A percentile compares a stretch with the other conserved stretches of the same genome.
Conservation (phyloP, 2,113 vertebrate species). For the Boleophthalmus pectinirostris region DNA sequence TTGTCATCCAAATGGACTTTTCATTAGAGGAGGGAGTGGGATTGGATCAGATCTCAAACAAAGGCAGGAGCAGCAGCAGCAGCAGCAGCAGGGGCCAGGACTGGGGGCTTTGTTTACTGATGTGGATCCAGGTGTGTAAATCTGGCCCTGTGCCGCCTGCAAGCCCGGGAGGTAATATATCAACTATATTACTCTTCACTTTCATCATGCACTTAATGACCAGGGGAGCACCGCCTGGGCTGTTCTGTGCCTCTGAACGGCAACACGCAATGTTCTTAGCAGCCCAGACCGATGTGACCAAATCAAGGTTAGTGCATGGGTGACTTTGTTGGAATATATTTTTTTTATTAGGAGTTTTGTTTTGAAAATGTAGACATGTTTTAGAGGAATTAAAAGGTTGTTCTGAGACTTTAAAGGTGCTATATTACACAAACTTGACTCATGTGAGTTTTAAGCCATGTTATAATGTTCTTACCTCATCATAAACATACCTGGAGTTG, state of each 20-base stretch:
- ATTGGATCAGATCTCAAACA: conserved; percentile 56
- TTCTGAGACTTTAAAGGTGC: too few species aligned
- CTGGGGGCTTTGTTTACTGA: conserved; percentile 49
- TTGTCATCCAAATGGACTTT: conserved; percentile 56
- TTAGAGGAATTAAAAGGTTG: too few species aligned
- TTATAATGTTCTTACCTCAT: too few species aligned
- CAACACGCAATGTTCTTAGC: neutral
- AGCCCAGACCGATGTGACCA: neutral
- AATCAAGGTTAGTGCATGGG: neutral
- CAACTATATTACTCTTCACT: conserved; percentile 6
- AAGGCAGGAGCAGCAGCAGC: conserved; percentile 37
- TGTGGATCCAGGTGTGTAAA: conserved; percentile 34
- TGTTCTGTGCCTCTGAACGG: neutral
- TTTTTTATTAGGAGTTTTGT: neutral
- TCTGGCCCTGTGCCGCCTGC: conserved; percentile 8
- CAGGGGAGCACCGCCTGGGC: neutral
- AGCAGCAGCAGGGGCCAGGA: conserved; percentile 18
- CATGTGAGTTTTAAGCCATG: too few species aligned
- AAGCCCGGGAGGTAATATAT: conserved; percentile 6
- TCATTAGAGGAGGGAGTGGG: conserved; percentile 49
- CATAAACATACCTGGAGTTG: too few species aligned
- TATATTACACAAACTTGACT: too few species aligned
- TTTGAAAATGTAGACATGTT: neutral
- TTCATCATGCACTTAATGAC: conserved; percentile 7
- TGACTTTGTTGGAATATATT: neutral